A percentile compares a stretch with the other conserved stretches of the same genome.
Evolutionary conservation across 2,113 vertebrate genomes (phyloP).

Genomic region (Piprites chloris): DNA sequence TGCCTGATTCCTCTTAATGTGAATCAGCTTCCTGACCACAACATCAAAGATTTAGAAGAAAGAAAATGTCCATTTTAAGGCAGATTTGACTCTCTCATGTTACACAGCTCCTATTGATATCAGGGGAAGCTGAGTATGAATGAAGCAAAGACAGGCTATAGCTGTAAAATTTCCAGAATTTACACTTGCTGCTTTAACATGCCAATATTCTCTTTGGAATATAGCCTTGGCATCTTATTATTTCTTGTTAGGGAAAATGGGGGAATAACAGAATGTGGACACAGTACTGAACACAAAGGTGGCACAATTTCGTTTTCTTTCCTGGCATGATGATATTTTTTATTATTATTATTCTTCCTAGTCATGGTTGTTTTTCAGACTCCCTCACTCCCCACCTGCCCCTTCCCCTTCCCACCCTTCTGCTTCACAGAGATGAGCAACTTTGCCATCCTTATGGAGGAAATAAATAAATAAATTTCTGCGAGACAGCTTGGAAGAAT

Average conservation of each 20-base stretch:
- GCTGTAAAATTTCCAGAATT: not conserved
- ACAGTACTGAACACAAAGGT: not conserved
- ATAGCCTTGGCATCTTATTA: not conserved
- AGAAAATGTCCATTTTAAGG: not conserved
- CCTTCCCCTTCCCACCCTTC: not conserved
- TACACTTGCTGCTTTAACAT: not conserved
- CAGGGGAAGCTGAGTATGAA: not conserved
- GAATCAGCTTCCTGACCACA: not conserved
- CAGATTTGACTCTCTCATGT: not conserved
- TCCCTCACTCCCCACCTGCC: rapidly evolving
- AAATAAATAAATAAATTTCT: conserved; percentile 63
- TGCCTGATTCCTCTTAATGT: not conserved
- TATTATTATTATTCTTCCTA: not conserved
- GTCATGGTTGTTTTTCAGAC: not conserved
- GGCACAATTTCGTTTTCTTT: not conserved
- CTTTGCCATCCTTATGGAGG: not conserved
- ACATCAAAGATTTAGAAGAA: not conserved
- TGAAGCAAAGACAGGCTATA: rapidly evolving
- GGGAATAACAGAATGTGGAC: not conserved
- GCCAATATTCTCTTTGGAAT: not conserved
- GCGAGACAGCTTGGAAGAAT: conserved; percentile 69
- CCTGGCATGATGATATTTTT: not conserved
- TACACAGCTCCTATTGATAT: not conserved
- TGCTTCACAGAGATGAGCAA: not conserved
- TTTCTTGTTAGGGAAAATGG: not conserved